phyloP scores from a whole-genome alignment of 2,888 invertebrate genomes.

The Dromius quadrimaculatus region DNA sequence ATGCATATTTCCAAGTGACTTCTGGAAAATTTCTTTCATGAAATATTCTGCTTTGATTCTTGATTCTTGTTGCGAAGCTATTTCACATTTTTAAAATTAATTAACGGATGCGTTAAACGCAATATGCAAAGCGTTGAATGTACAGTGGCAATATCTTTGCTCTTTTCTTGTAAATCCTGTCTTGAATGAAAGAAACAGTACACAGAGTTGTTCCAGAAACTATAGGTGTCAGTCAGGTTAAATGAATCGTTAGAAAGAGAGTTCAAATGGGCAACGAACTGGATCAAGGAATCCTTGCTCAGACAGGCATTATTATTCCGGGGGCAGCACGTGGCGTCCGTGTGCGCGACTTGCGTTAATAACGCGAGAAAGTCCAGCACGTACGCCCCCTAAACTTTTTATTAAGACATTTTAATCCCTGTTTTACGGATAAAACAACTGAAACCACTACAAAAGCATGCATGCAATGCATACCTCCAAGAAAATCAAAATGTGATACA shows the following conservation, averaged over 20 bases:
- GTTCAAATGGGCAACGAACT: constrained; percentile 45
- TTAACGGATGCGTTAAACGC: too few relatives aligned
- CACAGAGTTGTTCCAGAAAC: background rate
- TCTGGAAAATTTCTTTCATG: too few relatives aligned
- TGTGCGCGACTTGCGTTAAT: constrained; percentile 51
- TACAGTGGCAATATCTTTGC: too few relatives aligned
- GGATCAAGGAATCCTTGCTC: background rate
- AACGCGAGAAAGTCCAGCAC: constrained; percentile 34
- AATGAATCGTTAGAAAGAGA: constrained; percentile 51
- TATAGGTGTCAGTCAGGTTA: constrained; percentile 33
- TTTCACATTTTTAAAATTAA: too few relatives aligned
- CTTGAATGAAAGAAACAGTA: constrained; percentile 6
- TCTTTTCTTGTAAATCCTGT: background rate
- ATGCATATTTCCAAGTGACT: constrained; percentile 33
- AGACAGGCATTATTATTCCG: constrained; percentile 48
- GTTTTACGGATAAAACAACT: constrained; percentile 42
- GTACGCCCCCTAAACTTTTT: constrained; percentile 52
- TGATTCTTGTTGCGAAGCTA: too few relatives aligned
- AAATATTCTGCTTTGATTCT: too few relatives aligned
- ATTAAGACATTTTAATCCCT: constrained; percentile 53
- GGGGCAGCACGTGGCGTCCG: constrained; percentile 19
- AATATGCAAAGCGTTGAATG: too few relatives aligned
- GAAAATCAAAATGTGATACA: too few relatives aligned
- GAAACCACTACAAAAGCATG: background rate
- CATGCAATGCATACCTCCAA: background rate